Evolutionary conservation across 2,797 vertebrate genomes (phyloP), one percentile per base, ranked within the genome.

Genomic region (Pantherophis alleghaniensis): DNA sequence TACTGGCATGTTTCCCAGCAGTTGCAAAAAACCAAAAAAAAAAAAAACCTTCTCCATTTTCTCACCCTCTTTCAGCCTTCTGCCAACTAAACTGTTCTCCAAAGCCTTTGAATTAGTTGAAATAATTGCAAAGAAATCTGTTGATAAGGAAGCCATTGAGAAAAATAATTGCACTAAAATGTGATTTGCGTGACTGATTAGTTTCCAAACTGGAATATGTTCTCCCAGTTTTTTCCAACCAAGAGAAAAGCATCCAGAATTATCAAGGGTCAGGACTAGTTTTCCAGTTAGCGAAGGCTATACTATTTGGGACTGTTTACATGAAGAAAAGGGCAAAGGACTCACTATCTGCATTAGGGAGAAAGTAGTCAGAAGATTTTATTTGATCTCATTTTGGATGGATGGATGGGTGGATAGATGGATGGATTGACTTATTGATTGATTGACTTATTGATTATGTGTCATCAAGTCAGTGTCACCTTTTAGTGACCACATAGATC

Each of bases 71-170:
- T 92, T 86, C 92, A 26, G 42, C 91, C 61, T 93, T 94, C 87
- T 12, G 83, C 26, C 61, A 87, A 18, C 92, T 93, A 90, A 93
- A 63, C 42, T 32, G 24, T 90, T 90, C 94, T 91, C 90, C 92
- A n/a, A 74, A 90, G 63, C 63, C 88, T 79, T n/a, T 56, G 92
- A 94, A 94, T 61, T 13, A 26, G 61, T 13, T 94, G 59, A 87
- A 88, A 94, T 66, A 32, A 95, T 94, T 92, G 93, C 88, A 92
- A 83, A 56, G 53, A 87, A 92, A 89, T 94, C 74, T 90, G 0
- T 91, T 93, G 94, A 92, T 91, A 94, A 91, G 59, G 1, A 94
- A 37, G 79, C 91, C 24, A 93, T 87, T 93, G 69, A 93, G 94
- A 94, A 60, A 20, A 88, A 83, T 94, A 60, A 53, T 61, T 94